phyloP scores from a whole-genome alignment of 92 coral and sea anemone genomes.

The Epizoanthus stellaris region DNA sequence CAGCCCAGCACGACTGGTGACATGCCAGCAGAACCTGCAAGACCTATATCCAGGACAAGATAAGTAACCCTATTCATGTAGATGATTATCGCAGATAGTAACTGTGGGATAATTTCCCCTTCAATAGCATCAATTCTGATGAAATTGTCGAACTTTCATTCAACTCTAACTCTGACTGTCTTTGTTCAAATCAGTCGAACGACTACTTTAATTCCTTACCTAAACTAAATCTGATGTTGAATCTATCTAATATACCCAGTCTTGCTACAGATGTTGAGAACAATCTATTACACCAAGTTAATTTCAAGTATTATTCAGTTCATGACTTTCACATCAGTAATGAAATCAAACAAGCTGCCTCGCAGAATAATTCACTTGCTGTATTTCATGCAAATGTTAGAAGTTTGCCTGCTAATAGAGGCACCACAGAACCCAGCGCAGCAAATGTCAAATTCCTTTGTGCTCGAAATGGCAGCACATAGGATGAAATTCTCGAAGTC shows the following conservation, averaged over 20 bases:
- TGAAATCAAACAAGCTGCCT: constrained; percentile 6
- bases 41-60: constrained; percentile 9
- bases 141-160: constrained; percentile 7
- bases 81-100: constrained; percentile 1
- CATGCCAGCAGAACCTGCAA: neutral
- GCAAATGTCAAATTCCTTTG: no score
- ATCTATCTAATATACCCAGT: constrained; percentile 12
- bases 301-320: constrained; percentile 49
- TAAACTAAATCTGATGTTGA: constrained; percentile 15
- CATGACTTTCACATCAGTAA: constrained; percentile 32
- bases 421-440: no score
- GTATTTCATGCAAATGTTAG: constrained; percentile 47
- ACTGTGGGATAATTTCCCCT: no score
- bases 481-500: no score
- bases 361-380: constrained; percentile 29
- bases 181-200: neutral
- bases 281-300: constrained; percentile 13
- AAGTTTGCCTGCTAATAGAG: constrained; percentile 39
- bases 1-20: constrained; percentile 8
- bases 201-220: constrained; percentile 22
- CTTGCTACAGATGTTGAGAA: constrained; percentile 28
- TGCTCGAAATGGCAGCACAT: no score
- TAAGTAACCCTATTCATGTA: neutral
- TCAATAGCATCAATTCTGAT: no score
- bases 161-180: constrained; percentile 1